Base-by-base conservation (phyloP, 2,888 invertebrate genomes). In the Agriotes lineatus region DNA sequence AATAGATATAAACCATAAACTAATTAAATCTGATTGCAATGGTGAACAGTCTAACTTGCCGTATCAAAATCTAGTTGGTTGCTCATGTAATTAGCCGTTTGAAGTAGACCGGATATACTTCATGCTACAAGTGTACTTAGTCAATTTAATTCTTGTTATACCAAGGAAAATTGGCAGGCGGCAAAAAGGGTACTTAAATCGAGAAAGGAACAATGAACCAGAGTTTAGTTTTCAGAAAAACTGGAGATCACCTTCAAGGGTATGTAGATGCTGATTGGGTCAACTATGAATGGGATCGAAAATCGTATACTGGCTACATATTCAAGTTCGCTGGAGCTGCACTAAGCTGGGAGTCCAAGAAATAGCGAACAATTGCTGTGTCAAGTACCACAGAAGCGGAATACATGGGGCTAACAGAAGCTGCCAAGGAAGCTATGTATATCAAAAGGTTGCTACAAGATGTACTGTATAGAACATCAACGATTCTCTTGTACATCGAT, bases 381-480 rank as follows among this genome's bases (percentile, higher is more conserved):
- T 77, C 77, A 0, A 78, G 76, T 44, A 75, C n/a, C n/a, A 76
- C 76, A n/a, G 76, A 79, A 62, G 76, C 77, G 5, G 76, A 80
- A 68, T 80, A 78, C 71, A 75, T 80, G 74, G 75, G 76, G 60
- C 37, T 77, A 52, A 10, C 5, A 2, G 10, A 37, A 37, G 35
- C 35, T 6, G 35, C 35, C n/a, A 37, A 37, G 35, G 35, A 37
- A 37, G 35, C 35, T 6, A 37, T 37, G 10, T 37, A 10, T 37
- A 10, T 37, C 7, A 3, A 3, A 37, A n/a, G 35, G 7, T 37
- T 37, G 7, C n/a, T 37, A 10, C 10, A 37, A 37, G 35, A 37
- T 6, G 2, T 37, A 10, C 35, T 37, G n/a, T 6, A 10, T 6
- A 37, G n/a, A 37, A 37, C 7, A n/a, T 6, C 10, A 2, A 6